These are phyloP conservation scores for Punctoribates punctum DNA, from an alignment of 2,888 invertebrate species.

Conservation along the genomic window DNA sequence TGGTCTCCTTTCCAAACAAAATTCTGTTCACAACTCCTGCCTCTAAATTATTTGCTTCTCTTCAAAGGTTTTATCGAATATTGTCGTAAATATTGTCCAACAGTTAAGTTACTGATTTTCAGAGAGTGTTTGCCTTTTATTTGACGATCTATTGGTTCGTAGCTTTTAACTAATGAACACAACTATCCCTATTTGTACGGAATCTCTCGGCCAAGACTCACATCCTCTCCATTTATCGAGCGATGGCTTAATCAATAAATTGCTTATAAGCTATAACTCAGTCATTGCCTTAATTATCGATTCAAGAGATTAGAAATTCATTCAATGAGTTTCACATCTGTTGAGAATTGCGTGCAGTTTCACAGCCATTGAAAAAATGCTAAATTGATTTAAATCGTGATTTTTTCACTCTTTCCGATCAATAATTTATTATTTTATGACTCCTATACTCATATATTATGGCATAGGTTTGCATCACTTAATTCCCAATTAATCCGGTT, in stretches of 20 bases:
- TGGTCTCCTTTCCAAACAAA: too few relatives aligned
- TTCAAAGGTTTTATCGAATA: too few relatives aligned
- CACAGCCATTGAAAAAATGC: not conserved
- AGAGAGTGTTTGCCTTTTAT: too few relatives aligned
- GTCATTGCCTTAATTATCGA: not conserved
- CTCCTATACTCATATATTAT: too few relatives aligned
- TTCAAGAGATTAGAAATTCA: not conserved
- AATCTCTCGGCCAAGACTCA: not conserved
- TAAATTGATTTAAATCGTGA: constrained; percentile 10
- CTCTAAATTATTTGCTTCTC: too few relatives aligned
- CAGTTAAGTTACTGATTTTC: too few relatives aligned
- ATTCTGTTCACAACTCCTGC: too few relatives aligned
- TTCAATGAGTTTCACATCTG: not conserved
- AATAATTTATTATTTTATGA: not conserved
- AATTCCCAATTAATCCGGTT: not conserved
- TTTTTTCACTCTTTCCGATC: not conserved
- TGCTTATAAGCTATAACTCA: not conserved
- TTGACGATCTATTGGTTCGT: not conserved
- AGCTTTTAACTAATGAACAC: constrained; percentile 5
- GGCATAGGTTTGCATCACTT: too few relatives aligned
- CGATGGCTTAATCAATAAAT: not conserved
- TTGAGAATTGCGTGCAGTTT: not conserved
- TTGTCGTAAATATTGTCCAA: too few relatives aligned
- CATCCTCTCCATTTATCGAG: not conserved
- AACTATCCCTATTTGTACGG: not conserved